A percentile compares a stretch with the other conserved stretches of the same genome.
phyloP scores from a whole-genome alignment of 2,113 vertebrate species.

The Plecotus auritus region DNA sequence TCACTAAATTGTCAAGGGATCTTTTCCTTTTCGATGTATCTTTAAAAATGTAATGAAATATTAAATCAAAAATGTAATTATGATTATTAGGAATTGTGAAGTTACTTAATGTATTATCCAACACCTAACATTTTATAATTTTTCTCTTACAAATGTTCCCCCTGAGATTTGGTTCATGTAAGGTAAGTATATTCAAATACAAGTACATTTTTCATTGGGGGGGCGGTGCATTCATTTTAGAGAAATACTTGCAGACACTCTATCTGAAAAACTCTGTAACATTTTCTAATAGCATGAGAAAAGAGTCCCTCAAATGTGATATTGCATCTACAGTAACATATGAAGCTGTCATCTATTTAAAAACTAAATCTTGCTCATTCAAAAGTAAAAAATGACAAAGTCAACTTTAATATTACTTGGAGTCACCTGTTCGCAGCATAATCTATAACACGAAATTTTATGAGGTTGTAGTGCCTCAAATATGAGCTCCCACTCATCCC shows the following conservation, averaged over 20 bases:
- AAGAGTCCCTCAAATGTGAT: not conserved
- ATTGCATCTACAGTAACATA: slow-evolving; percentile 14
- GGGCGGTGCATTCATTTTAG: not conserved
- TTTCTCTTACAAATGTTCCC: not conserved
- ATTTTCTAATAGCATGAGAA: not conserved
- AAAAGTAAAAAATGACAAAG: slow-evolving; percentile 35
- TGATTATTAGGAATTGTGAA: not conserved
- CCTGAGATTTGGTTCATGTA: not conserved
- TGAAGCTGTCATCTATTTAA: slow-evolving; percentile 42
- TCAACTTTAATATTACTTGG: slow-evolving; percentile 23
- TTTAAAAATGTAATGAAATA: not conserved
- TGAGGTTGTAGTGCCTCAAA: not conserved
- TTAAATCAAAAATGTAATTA: not conserved
- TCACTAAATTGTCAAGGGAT: not conserved
- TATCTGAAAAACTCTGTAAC: not conserved
- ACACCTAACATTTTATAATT: not conserved
- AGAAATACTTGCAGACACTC: not conserved
- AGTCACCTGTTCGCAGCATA: not conserved
- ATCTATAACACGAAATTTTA: slow-evolving; percentile 17
- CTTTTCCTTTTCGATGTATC: not conserved
- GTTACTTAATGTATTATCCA: not conserved
- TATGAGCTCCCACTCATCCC: not conserved
- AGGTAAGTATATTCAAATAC: not conserved
- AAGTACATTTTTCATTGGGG: not conserved
- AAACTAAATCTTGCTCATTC: slow-evolving; percentile 12